phyloP scores from a whole-genome alignment of 2,888 invertebrate genomes.

The Autographa pulchrina region DNA sequence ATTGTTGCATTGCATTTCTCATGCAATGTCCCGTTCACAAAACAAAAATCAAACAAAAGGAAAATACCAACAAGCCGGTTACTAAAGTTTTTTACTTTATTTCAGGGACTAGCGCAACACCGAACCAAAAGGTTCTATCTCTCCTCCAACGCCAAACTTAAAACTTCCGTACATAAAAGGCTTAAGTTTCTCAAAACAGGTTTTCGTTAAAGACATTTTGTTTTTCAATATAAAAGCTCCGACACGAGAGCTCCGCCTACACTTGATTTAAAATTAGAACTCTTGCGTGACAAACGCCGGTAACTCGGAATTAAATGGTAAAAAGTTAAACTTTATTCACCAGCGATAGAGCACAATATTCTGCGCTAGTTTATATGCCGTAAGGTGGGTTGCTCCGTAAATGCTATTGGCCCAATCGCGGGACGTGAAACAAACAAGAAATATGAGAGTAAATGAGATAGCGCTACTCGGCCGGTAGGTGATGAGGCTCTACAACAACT shows the following conservation, averaged over 20 bases:
- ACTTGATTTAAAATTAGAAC: slow-evolving; percentile 90
- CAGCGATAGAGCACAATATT: slow-evolving; percentile 87
- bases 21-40: slow-evolving; percentile 87
- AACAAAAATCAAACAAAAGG: slow-evolving; percentile 88
- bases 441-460: slow-evolving; percentile 83
- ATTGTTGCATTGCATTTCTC: slow-evolving; percentile 88
- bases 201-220: slow-evolving; percentile 88
- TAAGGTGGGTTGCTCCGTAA: slow-evolving; percentile 89
- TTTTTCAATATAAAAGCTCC: slow-evolving; percentile 88
- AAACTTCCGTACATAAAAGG: slow-evolving; percentile 86
- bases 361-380: slow-evolving; percentile 82
- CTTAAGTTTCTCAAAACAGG: slow-evolving; percentile 88
- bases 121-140: slow-evolving; percentile 82
- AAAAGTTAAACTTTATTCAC: slow-evolving; percentile 88
- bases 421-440: slow-evolving; percentile 87
- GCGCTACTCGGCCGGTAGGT: slow-evolving; percentile 68
- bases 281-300: slow-evolving; percentile 89
- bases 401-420: slow-evolving; percentile 88
- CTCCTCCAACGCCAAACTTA: slow-evolving; percentile 78
- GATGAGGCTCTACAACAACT: slow-evolving; percentile 53
- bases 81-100: slow-evolving; percentile 88
- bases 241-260: slow-evolving; percentile 88
- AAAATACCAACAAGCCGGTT: slow-evolving; percentile 88
- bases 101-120: slow-evolving; percentile 74
- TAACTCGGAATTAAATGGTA: slow-evolving; percentile 86